A percentile compares a stretch with the other conserved stretches of the same genome.
phyloP scores from a whole-genome alignment of 2,113 vertebrate genomes.

The Corvus cornix region DNA sequence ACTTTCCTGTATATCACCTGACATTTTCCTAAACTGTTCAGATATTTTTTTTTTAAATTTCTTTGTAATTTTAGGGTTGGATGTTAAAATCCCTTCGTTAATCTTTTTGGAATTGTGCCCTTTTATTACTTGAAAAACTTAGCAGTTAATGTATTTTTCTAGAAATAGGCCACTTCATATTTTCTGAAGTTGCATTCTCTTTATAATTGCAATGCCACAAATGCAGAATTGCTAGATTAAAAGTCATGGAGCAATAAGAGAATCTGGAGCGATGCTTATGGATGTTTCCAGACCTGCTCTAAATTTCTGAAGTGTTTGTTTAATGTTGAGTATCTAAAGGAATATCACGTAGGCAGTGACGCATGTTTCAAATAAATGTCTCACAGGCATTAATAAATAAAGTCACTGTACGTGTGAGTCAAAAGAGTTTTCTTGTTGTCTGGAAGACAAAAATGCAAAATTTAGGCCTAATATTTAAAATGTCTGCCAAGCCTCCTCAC shows the following conservation, averaged over 20 bases:
- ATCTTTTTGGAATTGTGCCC: not conserved
- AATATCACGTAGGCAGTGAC: not conserved
- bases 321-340: not conserved
- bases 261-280: not conserved
- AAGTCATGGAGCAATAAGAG: not conserved
- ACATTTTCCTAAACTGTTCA: not conserved
- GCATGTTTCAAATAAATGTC: not conserved
- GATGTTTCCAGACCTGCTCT: not conserved
- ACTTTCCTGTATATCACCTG: not conserved
- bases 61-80: not conserved
- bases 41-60: not conserved
- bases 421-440: not conserved
- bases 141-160: not conserved
- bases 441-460: not conserved
- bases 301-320: not conserved
- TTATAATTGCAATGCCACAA: not conserved
- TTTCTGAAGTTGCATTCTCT: not conserved
- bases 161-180: not conserved
- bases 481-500: not conserved
- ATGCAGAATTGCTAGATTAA: not conserved
- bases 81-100: not conserved
- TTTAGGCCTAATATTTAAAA: not conserved
- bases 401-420: not conserved
- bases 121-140: not conserved
- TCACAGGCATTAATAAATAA: not conserved